phyloP scores from a whole-genome alignment of 2,113 vertebrate species.

The Saguinus midas region DNA sequence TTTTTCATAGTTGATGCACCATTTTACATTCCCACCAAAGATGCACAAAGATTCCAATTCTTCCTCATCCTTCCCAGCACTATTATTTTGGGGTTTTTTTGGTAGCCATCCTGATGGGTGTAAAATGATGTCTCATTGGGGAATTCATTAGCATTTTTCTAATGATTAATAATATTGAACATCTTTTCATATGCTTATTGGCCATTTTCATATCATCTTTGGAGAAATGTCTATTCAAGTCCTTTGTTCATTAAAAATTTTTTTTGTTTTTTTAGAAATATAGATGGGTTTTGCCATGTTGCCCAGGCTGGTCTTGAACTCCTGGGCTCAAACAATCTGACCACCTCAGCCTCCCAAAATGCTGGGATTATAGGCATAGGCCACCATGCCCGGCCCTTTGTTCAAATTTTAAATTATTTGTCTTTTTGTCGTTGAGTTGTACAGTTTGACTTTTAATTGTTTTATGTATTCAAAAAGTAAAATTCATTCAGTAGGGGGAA shows the following conservation, averaged over 20 bases:
- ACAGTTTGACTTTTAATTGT: background rate
- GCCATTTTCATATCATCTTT: background rate
- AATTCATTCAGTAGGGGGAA: background rate
- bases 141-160: background rate
- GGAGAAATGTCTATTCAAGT: background rate
- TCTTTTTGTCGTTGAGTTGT: background rate
- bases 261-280: too few relatives aligned
- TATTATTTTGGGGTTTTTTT: background rate
- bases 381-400: background rate
- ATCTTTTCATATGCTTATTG: background rate
- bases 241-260: too few relatives aligned
- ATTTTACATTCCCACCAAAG: background rate
- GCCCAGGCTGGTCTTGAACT: too few relatives aligned
- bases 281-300: too few relatives aligned
- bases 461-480: constrained; percentile 28
- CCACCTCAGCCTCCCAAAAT: too few relatives aligned
- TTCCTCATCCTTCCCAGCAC: background rate
- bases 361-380: too few relatives aligned
- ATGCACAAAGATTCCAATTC: background rate
- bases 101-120: background rate
- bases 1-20: background rate
- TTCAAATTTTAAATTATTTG: background rate
- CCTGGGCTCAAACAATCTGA: too few relatives aligned
- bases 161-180: background rate
- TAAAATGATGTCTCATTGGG: background rate